Conservation (phyloP, 2,797 vertebrate genomes). For the Philypnodon macrostomus region DNA sequence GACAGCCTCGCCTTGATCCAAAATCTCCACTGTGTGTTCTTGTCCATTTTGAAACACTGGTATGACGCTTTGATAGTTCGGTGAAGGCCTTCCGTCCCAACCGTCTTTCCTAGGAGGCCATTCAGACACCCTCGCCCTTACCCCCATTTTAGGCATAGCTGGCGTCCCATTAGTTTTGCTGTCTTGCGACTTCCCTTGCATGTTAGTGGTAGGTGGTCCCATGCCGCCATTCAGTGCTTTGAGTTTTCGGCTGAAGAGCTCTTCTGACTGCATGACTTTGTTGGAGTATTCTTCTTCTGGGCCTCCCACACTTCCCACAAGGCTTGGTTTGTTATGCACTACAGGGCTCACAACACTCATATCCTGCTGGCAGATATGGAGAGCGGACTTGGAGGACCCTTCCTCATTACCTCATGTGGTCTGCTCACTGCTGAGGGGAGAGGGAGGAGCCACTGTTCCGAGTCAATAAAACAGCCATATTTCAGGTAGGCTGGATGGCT, state of each 20-base stretch:
- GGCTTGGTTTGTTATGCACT: conserved; percentile 83
- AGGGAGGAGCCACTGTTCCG: conserved; percentile 53
- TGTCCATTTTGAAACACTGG: conserved; percentile 85
- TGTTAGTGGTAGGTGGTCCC: conserved; percentile 81
- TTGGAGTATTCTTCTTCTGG: conserved; percentile 80
- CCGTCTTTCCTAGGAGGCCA: conserved; percentile 92
- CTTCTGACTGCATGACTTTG: conserved; percentile 93
- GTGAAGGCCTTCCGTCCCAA: conserved; percentile 83
- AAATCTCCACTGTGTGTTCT: conserved; percentile 73
- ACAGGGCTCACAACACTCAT: conserved; percentile 88
- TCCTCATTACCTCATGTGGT: conserved; percentile 74
- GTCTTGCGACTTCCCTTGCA: conserved; percentile 80
- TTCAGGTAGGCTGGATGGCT: conserved; percentile 55
- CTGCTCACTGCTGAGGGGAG: conserved; percentile 53
- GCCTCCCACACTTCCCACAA: conserved; percentile 79
- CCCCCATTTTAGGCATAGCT: conserved; percentile 96
- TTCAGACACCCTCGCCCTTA: conserved; percentile 91
- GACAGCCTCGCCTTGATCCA: conserved; percentile 76
- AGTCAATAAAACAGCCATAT: conserved; percentile 60
- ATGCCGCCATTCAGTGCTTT: conserved; percentile 88
- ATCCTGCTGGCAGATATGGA: conserved; percentile 69
- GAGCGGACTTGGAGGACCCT: conserved; percentile 59
- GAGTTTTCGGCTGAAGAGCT: conserved; percentile 90
- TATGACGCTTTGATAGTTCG: conserved; percentile 82
- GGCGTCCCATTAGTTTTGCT: conserved; percentile 86